Evolutionary conservation across 2,797 vertebrate genomes (phyloP), one percentile per base, ranked within the genome.

Genomic region (Oreochromis grahami): DNA sequence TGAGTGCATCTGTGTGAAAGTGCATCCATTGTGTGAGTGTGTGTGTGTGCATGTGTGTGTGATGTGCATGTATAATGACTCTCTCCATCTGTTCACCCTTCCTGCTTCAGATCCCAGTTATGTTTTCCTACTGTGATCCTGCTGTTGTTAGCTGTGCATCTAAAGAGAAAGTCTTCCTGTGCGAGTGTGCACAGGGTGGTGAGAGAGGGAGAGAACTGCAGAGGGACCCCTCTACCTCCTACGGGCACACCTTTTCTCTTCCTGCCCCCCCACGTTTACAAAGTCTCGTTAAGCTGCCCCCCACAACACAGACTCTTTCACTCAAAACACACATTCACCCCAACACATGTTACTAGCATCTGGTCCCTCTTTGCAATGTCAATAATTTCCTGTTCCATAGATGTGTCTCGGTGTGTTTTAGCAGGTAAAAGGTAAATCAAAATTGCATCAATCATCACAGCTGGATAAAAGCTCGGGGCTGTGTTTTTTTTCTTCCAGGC

Each of bases 81-180:
- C 68, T 48, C 79, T 90, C 92, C 93, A 94, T 94, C 93, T 94
- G 93, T 89, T 94, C 85, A 76, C 50, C 38, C 83, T 93, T 93
- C 86, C 92, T 92, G 91, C 83, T 91, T 91, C 87, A 94, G 89
- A 91, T 89, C 77, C 86, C 82, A 74, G 86, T 86, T 92, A 76
- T 85, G 88, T 86, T 91, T 90, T 88, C 94, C 89, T 83, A 89
- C 94, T 94, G 93, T 92, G 90, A 92, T 92, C 90, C 89, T 94
- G 94, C 91, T 93, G 92, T 85, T 93, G 92, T 92, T 89, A 88
- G 86, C 82, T 84, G 84, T 81, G 80, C 86, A 88, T 82, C 88
- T 86, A 76, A 91, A 85, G 79, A 89, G 83, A 72, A 8, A 48
- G 68, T 48, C 68, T 48, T 72, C 43, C 43, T 82, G 79, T 77